Evolutionary conservation across 92 coral and sea anemone genomes (phyloP), one percentile per base, ranked within the genome.

Genomic region (Parazoanthus darwini): DNA sequence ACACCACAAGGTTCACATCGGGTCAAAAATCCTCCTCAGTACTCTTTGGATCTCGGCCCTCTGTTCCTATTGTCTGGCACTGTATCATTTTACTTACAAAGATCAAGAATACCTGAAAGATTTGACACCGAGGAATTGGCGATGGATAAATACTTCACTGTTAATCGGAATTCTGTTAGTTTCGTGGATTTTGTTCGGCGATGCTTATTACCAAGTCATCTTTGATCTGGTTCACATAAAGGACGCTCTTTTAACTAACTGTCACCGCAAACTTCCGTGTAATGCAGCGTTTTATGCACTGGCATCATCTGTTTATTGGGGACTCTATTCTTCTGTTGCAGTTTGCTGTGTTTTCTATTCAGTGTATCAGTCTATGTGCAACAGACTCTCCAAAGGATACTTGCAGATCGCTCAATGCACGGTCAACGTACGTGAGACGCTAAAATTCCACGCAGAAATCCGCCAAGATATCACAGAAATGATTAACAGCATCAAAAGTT

Each of bases 191-290:
- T 76, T 89, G 54, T 91, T 91, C 81, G 91, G 90, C 6, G 94
- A 91, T 76, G 92, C 81, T 2, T 86, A 86, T 77, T 91, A 89
- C 66, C 92, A 91, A 86, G 90, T 89, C 25, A 89, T 89, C 74
- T 91, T 91, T 81, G 94, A 91, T 70, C 88, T 91, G 50, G 94
- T 89, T 18, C 76, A 91, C 78, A 91, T 91, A n/a, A 91, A 89
- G 56, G 88, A 48, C n/a, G 80, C 82, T 10, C 38, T 89, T 25
- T 85, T 87, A 20, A 39, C 78, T 14, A 89, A 89, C 39, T 91
- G 94, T 59, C 86, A 82, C 44, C 56, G 56, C 13, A 33, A 37
- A 4, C 58, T 89, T 33, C 54, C 70, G 43, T 91, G 94, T 51
- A 79, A 86, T 54, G 86, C 86, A 5, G 92, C 80, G 33, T 91